phyloP scores from a whole-genome alignment of 1,140 invertebrate species.

The Caenorhabditis remanei region DNA sequence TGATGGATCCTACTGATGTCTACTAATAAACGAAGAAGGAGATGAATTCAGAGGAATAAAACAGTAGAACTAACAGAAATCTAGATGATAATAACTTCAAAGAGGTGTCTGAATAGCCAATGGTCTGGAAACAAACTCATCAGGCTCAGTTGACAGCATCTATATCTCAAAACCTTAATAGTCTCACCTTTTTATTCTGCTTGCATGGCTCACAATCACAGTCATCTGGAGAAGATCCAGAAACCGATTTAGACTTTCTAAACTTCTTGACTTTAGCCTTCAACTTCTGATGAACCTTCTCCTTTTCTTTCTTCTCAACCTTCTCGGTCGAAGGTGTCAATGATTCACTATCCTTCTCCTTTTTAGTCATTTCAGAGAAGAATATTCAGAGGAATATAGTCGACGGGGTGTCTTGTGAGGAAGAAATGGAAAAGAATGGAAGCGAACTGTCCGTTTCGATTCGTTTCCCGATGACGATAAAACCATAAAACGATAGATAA shows the following conservation, averaged over 20 bases:
- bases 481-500: not conserved
- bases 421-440: constrained; percentile 11
- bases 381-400: not conserved
- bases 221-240: not conserved
- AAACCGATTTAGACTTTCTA: constrained; percentile 19
- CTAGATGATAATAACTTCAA: too few species aligned
- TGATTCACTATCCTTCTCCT: constrained; percentile 15
- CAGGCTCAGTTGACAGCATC: too few species aligned
- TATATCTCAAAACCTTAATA: too few species aligned
- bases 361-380: constrained; percentile 29
- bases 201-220: constrained; percentile 30
- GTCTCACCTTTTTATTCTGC: not conserved
- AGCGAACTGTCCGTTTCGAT: not conserved
- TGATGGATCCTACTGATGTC: too few species aligned
- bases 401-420: not conserved
- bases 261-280: constrained; percentile 39
- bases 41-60: too few species aligned
- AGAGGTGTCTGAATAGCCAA: too few species aligned
- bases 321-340: not conserved
- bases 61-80: too few species aligned
- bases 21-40: too few species aligned
- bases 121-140: too few species aligned
- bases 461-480: constrained; percentile 17
- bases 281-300: constrained; percentile 40
- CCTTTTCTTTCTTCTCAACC: constrained; percentile 12